Conservation (phyloP, 2,797 vertebrate species). For the Syngnathus rostellatus region DNA sequence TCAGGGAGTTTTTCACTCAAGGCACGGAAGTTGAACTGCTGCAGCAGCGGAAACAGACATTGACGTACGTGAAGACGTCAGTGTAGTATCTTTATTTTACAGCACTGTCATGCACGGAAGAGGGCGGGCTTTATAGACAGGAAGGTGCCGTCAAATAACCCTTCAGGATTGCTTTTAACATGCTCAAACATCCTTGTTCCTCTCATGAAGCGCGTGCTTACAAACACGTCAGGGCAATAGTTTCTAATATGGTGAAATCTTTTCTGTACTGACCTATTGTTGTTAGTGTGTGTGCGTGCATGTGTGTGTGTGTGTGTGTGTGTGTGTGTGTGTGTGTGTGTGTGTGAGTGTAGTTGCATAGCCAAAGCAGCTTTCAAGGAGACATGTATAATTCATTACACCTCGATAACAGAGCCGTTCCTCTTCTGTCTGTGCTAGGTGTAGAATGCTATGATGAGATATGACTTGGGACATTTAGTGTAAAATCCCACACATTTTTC, state of each 20-base stretch:
- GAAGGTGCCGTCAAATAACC: neutral
- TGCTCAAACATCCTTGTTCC: neutral
- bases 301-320: neutral
- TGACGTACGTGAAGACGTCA: conserved; percentile 1
- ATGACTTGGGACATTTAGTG: neutral
- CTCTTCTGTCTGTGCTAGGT: conserved; percentile 13
- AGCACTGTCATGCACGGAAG: neutral
- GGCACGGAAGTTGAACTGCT: neutral
- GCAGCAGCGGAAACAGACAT: neutral
- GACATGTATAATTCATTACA: conserved; percentile 52
- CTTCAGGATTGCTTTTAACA: neutral
- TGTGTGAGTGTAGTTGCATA: conserved; percentile 9
- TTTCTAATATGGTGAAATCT: neutral
- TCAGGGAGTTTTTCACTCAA: neutral
- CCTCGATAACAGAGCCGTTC: conserved; percentile 35
- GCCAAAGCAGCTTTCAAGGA: conserved; percentile 31
- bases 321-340: conserved; percentile 9
- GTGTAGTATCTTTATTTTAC: neutral
- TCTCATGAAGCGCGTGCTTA: neutral
- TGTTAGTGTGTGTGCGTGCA: conserved; percentile 5
- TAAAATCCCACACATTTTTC: too few species aligned
- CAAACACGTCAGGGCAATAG: neutral
- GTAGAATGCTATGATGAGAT: neutral
- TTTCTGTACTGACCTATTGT: conserved; percentile 1
- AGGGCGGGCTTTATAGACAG: neutral